Evolutionary conservation across 2,888 invertebrate species (phyloP).

Genomic region (Chromoteleia sp.): DNA sequence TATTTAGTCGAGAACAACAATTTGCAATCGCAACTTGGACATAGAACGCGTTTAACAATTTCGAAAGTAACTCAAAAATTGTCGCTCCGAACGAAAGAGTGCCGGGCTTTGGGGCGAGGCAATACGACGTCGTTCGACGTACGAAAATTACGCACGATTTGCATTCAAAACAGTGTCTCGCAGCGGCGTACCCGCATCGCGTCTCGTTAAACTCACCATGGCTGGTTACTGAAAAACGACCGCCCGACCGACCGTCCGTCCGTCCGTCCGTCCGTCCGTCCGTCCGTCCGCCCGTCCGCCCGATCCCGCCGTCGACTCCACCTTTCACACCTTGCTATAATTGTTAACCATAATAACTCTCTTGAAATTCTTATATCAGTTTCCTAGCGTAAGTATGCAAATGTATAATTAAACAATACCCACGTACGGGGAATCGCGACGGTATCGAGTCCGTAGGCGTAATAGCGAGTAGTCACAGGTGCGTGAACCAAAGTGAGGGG

Average conservation of each 20-base stretch:
- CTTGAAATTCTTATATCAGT: slow-evolving; percentile 41
- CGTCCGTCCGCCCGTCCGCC: not conserved
- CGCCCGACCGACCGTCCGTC: too few relatives aligned
- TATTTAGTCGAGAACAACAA: too few relatives aligned
- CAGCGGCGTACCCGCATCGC: not conserved
- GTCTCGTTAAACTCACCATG: slow-evolving; percentile 17
- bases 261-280: too few relatives aligned
- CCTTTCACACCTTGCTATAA: slow-evolving; percentile 41
- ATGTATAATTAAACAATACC: slow-evolving; percentile 67
- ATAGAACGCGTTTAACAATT: too few relatives aligned
- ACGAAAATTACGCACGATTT: not conserved
- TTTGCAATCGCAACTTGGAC: too few relatives aligned
- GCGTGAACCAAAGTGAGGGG: slow-evolving; percentile 65
- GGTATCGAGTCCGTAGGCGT: slow-evolving; percentile 63
- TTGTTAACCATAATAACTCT: slow-evolving; percentile 40
- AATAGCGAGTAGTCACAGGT: slow-evolving; percentile 63
- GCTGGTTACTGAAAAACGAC: not conserved
- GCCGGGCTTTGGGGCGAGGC: too few relatives aligned
- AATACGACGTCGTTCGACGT: too few relatives aligned
- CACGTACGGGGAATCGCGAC: slow-evolving; percentile 66
- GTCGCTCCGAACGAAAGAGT: too few relatives aligned
- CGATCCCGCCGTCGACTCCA: not conserved
- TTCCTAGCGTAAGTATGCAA: slow-evolving; percentile 53
- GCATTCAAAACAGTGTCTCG: not conserved
- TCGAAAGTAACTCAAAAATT: too few relatives aligned